phyloP scores from a whole-genome alignment of 2,888 invertebrate genomes.

The Micropterix aruncella region DNA sequence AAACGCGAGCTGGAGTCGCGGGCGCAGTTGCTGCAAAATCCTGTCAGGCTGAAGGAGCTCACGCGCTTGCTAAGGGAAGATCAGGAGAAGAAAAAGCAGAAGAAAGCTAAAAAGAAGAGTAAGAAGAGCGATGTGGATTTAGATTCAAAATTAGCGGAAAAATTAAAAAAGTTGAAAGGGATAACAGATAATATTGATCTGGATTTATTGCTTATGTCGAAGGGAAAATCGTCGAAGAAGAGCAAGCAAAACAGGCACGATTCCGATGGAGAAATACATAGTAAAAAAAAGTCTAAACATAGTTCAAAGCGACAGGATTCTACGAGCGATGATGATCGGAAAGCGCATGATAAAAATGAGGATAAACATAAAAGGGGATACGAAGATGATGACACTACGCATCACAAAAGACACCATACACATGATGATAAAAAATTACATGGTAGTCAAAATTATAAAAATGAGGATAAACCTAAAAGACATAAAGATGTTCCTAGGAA shows the following conservation, averaged over 20 bases:
- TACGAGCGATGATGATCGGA: slow-evolving; percentile 25
- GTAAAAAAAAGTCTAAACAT: slow-evolving; percentile 8
- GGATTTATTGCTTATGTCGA: slow-evolving; percentile 20
- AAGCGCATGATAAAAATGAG: slow-evolving; percentile 6
- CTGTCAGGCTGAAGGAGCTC: slow-evolving; percentile 76
- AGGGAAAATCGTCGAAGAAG: slow-evolving; percentile 11
- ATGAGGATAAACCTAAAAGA: too few species aligned
- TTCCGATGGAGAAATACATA: slow-evolving; percentile 14
- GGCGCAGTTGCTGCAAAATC: slow-evolving; percentile 77
- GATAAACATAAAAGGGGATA: background rate
- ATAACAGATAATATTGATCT: slow-evolving; percentile 26
- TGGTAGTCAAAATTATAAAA: too few species aligned
- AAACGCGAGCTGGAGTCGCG: slow-evolving; percentile 81
- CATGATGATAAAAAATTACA: too few species aligned
- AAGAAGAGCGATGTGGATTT: slow-evolving; percentile 37
- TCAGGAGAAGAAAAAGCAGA: slow-evolving; percentile 23
- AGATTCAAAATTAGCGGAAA: slow-evolving; percentile 55
- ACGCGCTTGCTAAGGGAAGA: slow-evolving; percentile 60
- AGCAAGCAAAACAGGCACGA: slow-evolving; percentile 18
- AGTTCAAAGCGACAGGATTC: slow-evolving; percentile 6
- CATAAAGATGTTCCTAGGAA: too few species aligned
- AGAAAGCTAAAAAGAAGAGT: slow-evolving; percentile 21
- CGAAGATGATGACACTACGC: background rate
- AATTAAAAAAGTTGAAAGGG: slow-evolving; percentile 51
- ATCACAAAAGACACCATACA: slow-evolving; percentile 6